Percentiles rank a stretch among this genome's conserved stretches.
These are phyloP conservation scores for Miniopterus natalensis DNA, from an alignment of 2,113 vertebrate species.

Conservation along the genomic window DNA sequence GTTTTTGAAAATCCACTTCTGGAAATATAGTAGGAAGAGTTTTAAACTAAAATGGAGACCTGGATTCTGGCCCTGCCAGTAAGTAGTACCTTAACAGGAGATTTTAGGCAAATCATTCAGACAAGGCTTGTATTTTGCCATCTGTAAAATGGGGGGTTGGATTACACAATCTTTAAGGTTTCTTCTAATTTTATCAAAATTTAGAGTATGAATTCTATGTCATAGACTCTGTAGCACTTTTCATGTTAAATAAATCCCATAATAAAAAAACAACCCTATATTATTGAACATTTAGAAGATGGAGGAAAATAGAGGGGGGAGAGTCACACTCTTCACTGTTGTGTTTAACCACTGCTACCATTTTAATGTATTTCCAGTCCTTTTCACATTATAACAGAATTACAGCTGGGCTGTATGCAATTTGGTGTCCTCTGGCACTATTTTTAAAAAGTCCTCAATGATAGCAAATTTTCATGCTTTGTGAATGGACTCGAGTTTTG, in stretches of 20 bases:
- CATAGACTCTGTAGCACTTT: neutral
- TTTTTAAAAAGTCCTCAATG: neutral
- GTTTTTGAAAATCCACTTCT: conserved; percentile 14
- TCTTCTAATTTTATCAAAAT: conserved; percentile 7
- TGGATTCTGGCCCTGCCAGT: neutral
- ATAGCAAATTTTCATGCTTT: conserved; percentile 25
- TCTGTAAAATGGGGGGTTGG: neutral
- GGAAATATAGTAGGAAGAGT: neutral
- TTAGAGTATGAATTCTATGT: neutral
- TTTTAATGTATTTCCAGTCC: neutral
- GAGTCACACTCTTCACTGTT: neutral
- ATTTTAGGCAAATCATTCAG: neutral
- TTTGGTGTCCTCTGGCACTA: neutral
- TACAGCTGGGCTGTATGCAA: neutral
- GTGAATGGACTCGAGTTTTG: conserved; percentile 24
- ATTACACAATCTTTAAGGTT: neutral
- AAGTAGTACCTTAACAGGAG: neutral
- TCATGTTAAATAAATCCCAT: conserved; percentile 21
- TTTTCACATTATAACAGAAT: conserved; percentile 47
- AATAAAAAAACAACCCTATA: neutral
- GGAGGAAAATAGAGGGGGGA: neutral
- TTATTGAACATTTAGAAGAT: conserved; percentile 44
- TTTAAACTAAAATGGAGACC: conserved; percentile 32
- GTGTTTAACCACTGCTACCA: neutral
- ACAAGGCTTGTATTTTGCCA: neutral